Conservation (phyloP, 2,113 vertebrate species). For the Climacteris rufus region DNA sequence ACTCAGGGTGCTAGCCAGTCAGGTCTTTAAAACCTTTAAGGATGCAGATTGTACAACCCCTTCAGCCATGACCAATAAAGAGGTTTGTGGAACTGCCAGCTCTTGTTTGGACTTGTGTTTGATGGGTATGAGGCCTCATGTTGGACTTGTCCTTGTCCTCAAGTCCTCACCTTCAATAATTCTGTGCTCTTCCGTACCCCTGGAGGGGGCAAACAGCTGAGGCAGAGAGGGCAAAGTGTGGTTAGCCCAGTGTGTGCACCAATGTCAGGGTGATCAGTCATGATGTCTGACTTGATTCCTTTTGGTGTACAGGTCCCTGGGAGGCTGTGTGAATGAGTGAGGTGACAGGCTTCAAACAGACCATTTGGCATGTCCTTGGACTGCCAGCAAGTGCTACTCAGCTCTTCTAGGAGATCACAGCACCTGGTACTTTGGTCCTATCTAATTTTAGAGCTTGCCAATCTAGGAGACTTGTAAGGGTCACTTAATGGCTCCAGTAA, state of each 20-base stretch:
- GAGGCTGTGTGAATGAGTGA: not conserved
- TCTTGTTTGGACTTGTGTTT: not conserved
- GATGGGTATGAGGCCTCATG: not conserved
- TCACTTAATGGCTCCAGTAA: not conserved
- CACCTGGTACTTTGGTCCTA: not conserved
- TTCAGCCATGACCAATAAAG: not conserved
- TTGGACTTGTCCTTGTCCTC: not conserved
- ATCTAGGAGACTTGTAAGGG: not conserved
- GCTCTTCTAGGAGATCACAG: not conserved
- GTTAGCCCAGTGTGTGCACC: not conserved
- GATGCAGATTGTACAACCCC: not conserved
- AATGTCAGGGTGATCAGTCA: not conserved
- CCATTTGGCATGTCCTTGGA: not conserved
- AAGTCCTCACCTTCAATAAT: not conserved
- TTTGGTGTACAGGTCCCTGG: not conserved
- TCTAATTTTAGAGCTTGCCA: not conserved
- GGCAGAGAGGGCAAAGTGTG: not conserved
- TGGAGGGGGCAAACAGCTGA: not conserved
- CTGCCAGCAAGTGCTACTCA: not conserved
- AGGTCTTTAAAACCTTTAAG: not conserved
- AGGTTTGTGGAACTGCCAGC: not conserved
- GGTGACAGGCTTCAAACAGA: not conserved
- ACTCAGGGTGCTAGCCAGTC: not conserved
- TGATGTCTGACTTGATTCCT: not conserved
- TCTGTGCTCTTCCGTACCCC: not conserved